Conservation (phyloP, 2,888 invertebrate genomes). For the Ellobium chinense region DNA sequence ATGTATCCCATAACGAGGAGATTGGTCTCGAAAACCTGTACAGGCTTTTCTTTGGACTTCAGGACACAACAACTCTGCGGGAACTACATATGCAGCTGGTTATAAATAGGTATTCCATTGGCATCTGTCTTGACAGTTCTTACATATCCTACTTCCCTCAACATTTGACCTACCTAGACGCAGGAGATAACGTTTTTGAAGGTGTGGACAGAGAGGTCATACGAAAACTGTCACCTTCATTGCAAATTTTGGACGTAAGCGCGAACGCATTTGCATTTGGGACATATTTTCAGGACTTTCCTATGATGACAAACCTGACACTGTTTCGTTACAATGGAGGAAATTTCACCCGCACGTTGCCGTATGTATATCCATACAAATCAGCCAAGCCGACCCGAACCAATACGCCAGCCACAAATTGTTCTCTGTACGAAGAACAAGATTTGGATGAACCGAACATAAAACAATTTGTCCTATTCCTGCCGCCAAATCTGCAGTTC, state of each 20-base stretch:
- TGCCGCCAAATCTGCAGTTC: not conserved
- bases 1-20: constrained; percentile 34
- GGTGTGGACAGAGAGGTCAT: constrained; percentile 5
- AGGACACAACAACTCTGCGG: constrained; percentile 4
- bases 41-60: constrained; percentile 34
- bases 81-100: constrained; percentile 28
- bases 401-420: not conserved
- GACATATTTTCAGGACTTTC: constrained; percentile 33
- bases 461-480: not conserved
- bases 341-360: not conserved
- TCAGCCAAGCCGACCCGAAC: too few relatives aligned
- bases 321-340: not conserved
- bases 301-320: constrained; percentile 10
- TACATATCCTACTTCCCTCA: constrained; percentile 32
- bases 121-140: constrained; percentile 13
- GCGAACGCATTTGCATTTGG: constrained; percentile 43
- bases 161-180: constrained; percentile 30
- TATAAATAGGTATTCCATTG: constrained; percentile 29
- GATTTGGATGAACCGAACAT: not conserved
- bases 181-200: constrained; percentile 32
- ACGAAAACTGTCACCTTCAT: constrained; percentile 21
- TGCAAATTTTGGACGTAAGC: constrained; percentile 21
- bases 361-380: not conserved
- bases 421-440: not conserved
- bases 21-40: constrained; percentile 38